Conservation (phyloP, 1,140 invertebrate genomes). For the Diprion similis region DNA sequence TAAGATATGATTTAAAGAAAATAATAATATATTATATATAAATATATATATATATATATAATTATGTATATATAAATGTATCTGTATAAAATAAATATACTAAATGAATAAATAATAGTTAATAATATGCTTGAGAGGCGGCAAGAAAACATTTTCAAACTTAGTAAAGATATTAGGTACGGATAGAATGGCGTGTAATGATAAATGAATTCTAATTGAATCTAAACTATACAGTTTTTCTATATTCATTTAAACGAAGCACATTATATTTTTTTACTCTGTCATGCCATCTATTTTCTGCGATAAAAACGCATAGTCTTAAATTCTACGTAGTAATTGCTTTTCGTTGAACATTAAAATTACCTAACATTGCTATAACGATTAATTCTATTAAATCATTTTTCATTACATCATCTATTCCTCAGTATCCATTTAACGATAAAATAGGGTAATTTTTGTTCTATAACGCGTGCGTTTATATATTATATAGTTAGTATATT, state of each 20-base stretch:
- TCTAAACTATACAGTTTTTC: slow-evolving; percentile 9
- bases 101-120: too few species aligned
- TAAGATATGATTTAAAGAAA: too few species aligned
- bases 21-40: too few species aligned
- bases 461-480: slow-evolving; percentile 19
- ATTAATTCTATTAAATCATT: slow-evolving; percentile 21
- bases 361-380: slow-evolving; percentile 28
- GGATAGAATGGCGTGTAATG: not conserved
- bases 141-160: too few species aligned
- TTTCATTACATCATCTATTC: not conserved
- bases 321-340: slow-evolving; percentile 39
- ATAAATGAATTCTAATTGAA: slow-evolving; percentile 6
- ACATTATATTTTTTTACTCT: not conserved
- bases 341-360: slow-evolving; percentile 45
- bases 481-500: slow-evolving; percentile 32
- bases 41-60: too few species aligned
- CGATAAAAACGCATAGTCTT: not conserved
- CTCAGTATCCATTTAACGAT: not conserved
- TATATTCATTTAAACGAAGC: slow-evolving; percentile 25
- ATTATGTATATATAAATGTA: too few species aligned
- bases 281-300: not conserved
- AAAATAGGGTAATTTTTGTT: slow-evolving; percentile 15
- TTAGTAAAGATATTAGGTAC: too few species aligned
- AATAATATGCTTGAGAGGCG: too few species aligned
- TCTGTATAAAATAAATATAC: too few species aligned